Percentiles rank a stretch among this genome's conserved stretches.
phyloP scores from a whole-genome alignment of 1,140 invertebrate genomes.

The Aphis gossypii region DNA sequence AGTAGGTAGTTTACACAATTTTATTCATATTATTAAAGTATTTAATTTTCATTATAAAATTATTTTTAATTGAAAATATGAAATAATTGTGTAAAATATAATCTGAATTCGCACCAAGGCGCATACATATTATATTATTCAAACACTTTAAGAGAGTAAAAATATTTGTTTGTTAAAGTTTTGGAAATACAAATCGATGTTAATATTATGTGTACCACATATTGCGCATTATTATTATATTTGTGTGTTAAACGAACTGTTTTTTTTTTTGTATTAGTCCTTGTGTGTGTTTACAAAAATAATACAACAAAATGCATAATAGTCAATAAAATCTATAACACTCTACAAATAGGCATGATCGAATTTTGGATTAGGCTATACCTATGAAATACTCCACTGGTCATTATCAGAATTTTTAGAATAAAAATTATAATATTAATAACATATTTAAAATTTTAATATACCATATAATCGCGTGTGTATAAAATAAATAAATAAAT shows the following conservation, averaged over 20 bases:
- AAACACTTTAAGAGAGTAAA: background rate
- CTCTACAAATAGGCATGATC: too few species aligned
- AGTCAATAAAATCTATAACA: too few species aligned
- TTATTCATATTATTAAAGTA: background rate
- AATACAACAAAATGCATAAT: too few species aligned
- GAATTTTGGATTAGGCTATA: too few species aligned
- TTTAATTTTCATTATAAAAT: background rate
- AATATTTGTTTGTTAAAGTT: background rate
- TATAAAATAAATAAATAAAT: background rate
- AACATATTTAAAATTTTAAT: too few species aligned
- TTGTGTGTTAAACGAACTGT: too few species aligned
- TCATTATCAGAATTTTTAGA: too few species aligned
- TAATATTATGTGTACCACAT: background rate
- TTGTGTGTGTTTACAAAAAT: too few species aligned
- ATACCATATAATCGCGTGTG: background rate
- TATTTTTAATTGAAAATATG: background rate
- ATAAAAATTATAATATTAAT: too few species aligned
- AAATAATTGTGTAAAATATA: background rate
- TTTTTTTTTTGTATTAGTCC: too few species aligned
- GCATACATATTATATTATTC: background rate
- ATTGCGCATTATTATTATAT: background rate
- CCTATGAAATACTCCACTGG: too few species aligned
- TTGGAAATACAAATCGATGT: background rate
- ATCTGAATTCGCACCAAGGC: background rate
- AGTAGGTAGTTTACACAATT: background rate